Conservation (phyloP, 1,140 invertebrate genomes). For the Aleiodes sp. region DNA sequence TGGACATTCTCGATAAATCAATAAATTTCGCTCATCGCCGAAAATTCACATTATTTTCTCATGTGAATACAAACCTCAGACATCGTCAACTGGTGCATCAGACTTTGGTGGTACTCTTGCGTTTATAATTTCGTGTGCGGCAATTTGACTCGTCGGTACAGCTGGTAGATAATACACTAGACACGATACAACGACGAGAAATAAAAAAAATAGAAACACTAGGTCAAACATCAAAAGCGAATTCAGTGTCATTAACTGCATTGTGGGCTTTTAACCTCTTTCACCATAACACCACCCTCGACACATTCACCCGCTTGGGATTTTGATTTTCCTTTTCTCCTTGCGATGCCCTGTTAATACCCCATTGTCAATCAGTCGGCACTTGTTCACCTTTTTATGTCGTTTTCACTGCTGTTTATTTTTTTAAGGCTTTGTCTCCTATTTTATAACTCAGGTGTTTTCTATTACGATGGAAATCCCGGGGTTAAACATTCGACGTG, state of each 20-base stretch:
- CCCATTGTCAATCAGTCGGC: background rate
- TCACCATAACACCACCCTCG: background rate
- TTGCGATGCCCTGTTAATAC: background rate
- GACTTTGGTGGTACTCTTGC: conserved; percentile 50
- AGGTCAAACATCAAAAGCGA: conserved; percentile 87
- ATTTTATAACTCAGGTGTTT: too few relatives aligned
- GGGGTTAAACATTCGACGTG: too few relatives aligned
- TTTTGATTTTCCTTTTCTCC: too few relatives aligned
- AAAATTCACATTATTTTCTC: background rate
- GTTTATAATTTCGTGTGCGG: conserved; percentile 59
- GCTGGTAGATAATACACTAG: conserved; percentile 80
- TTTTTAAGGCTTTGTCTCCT: background rate
- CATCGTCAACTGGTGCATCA: conserved; percentile 61
- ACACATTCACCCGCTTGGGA: background rate
- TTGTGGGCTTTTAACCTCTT: conserved; percentile 54
- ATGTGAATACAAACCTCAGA: conserved; percentile 58
- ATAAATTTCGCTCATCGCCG: background rate
- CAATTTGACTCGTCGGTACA: conserved; percentile 56
- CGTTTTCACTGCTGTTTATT: background rate
- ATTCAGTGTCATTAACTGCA: conserved; percentile 85
- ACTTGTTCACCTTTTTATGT: too few relatives aligned
- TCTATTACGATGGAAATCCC: too few relatives aligned
- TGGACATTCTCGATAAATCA: too few relatives aligned
- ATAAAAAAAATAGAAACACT: conserved; percentile 85
- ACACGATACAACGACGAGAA: conserved; percentile 82